A percentile compares a stretch with the other conserved stretches of the same genome.
phyloP scores from a whole-genome alignment of 2,113 vertebrate genomes.

The Mus pahari region DNA sequence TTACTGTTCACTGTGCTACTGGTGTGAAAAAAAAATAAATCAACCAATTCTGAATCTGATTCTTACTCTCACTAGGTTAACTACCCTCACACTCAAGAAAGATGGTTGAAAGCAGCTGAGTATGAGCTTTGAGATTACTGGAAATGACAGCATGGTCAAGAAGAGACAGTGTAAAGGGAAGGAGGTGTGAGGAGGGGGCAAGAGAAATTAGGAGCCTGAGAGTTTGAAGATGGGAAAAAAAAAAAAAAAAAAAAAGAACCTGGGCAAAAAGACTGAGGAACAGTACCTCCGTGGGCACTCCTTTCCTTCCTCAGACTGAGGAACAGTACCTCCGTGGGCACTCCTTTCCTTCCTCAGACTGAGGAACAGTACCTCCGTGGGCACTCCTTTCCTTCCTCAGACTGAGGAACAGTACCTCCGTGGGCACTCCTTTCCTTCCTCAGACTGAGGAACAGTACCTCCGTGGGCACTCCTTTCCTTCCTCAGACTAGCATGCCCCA shows the following conservation, averaged over 20 bases:
- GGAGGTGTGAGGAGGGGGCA: background rate
- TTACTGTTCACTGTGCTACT: background rate
- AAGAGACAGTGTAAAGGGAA: slow-evolving; percentile 51
- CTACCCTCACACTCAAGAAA: background rate
- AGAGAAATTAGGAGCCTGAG: slow-evolving; percentile 16
- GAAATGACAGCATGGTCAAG: slow-evolving; percentile 20
- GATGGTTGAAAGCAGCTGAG: slow-evolving; percentile 46
- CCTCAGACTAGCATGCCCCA: background rate
- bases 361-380: too few species aligned
- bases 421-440: background rate
- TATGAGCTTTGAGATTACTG: slow-evolving; percentile 42
- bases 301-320: slow-evolving; percentile 30
- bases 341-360: background rate
- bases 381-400: background rate
- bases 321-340: too few species aligned
- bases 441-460: background rate
- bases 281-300: background rate
- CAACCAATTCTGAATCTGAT: background rate
- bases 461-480: background rate
- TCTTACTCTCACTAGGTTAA: slow-evolving; percentile 16
- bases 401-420: background rate
- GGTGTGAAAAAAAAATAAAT: slow-evolving; percentile 42
- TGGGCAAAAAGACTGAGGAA: background rate
- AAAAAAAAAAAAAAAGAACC: slow-evolving; percentile 6
- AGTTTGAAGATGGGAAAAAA: background rate